These are phyloP conservation scores for Epirrhoe tristata DNA, from an alignment of 2,888 invertebrate genomes.

Conservation along the genomic window DNA sequence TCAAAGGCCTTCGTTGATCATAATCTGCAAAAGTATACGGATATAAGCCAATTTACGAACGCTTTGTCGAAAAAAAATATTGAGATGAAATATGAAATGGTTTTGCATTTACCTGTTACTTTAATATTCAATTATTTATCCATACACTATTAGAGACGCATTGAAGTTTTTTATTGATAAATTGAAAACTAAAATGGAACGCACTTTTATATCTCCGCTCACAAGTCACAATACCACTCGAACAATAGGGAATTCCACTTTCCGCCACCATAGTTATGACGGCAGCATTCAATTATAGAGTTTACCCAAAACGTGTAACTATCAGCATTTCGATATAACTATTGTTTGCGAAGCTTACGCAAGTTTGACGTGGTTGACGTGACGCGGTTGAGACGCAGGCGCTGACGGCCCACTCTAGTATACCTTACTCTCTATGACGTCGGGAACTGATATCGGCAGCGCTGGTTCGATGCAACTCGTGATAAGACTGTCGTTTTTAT, in stretches of 20 bases:
- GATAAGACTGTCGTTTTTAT: slow-evolving; percentile 28
- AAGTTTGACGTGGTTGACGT: slow-evolving; percentile 59
- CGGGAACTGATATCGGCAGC: slow-evolving; percentile 58
- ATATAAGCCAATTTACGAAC: slow-evolving; percentile 55
- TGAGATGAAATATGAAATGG: not conserved
- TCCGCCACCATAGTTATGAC: slow-evolving; percentile 24
- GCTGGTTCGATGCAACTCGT: slow-evolving; percentile 46
- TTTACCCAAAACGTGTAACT: slow-evolving; percentile 31
- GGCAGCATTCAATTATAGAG: slow-evolving; percentile 24
- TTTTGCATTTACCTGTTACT: too few species aligned
- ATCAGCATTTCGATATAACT: slow-evolving; percentile 51
- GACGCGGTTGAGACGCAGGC: slow-evolving; percentile 61
- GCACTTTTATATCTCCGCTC: not conserved
- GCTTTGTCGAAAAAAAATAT: slow-evolving; percentile 1
- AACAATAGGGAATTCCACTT: slow-evolving; percentile 26
- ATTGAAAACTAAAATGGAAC: not conserved
- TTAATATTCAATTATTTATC: too few species aligned
- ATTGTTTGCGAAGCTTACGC: slow-evolving; percentile 56
- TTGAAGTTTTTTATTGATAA: too few species aligned
- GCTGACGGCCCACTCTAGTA: slow-evolving; percentile 71
- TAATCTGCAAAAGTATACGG: slow-evolving; percentile 63
- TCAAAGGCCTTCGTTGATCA: slow-evolving; percentile 67
- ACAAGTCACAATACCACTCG: slow-evolving; percentile 18
- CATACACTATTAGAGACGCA: too few species aligned
- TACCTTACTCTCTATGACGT: slow-evolving; percentile 71